Evolutionary conservation across 2,797 vertebrate genomes (phyloP).

Genomic region (Phylloscopus collybita): DNA sequence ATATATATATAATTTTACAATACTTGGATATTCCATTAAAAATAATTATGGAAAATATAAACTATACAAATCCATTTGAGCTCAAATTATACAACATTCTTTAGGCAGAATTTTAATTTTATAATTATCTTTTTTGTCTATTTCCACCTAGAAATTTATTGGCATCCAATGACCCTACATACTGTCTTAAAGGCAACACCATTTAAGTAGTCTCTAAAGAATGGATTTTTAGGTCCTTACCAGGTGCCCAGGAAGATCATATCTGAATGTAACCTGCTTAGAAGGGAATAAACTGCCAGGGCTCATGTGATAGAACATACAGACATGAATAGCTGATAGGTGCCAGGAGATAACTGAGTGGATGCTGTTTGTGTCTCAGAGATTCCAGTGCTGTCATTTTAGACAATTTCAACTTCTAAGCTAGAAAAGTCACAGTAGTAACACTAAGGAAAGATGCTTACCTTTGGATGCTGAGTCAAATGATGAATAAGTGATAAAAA

Average conservation of each 20-base stretch:
- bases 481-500: neutral
- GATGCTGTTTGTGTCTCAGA: neutral
- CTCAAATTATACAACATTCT: neutral
- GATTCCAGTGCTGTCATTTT: neutral
- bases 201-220: neutral
- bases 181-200: neutral
- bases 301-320: neutral
- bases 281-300: neutral
- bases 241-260: neutral
- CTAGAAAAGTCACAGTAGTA: neutral
- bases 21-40: neutral
- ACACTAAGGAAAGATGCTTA: neutral
- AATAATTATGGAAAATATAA: neutral
- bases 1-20: neutral
- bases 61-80: neutral
- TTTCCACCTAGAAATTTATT: neutral
- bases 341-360: neutral
- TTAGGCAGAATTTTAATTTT: neutral
- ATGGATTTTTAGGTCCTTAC: neutral
- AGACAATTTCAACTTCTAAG: neutral
- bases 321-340: neutral
- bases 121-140: neutral
- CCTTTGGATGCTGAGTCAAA: neutral
- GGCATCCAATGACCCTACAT: neutral
- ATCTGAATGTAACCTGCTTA: neutral